Base-by-base conservation (phyloP, 2,113 vertebrate species). In the Zosterops pallidus region DNA sequence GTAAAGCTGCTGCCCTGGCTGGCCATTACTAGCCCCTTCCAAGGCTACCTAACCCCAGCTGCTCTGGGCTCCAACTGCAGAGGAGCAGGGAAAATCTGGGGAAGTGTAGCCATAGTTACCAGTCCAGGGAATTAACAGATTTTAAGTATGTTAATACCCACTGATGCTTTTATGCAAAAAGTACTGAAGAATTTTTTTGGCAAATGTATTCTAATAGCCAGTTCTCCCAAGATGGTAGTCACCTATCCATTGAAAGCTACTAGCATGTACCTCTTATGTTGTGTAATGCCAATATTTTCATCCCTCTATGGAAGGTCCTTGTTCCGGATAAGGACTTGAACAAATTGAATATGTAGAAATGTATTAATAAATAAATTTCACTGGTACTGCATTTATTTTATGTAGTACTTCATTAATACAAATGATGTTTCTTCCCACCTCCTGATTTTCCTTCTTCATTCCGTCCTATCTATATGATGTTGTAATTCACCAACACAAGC, bases 41-140 rank as follows among this genome's bases (percentile, higher is more conserved):
- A 80, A 60, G 16, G 55, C 46, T 74, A 62, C 31, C 39, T 67
- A 50, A 26, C 19, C 70, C 50, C 47, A 77, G 39, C 16, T 72
- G 29, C 39, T 94, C 55, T 74, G 75, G 55, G 9, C 25, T 91
- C 59, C 75, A 82, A 1, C 23, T 70, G 52, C 67, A 83, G 63
- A 91, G 24, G 16, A 90, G 16, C 19, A 85, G 33, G 33, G 71
- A 88, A 92, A 93, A 85, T 83, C 67, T 2, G 15, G 94, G 64
- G 70, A 83, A 90, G 47, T 44, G 85, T 94, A 95, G 79, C 63
- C 76, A 80, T 91, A 67, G 87, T 91, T 95, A 94, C 87, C 67
- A 83, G 59, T 39, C 78, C 63, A 76, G 29, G 24, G 46, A 91
- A 83, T 35, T 23, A 87, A 60, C 11, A 70, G 68, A 63, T 59